phyloP scores from a whole-genome alignment of 1,140 invertebrate species.

The Berghia stephanieae region DNA sequence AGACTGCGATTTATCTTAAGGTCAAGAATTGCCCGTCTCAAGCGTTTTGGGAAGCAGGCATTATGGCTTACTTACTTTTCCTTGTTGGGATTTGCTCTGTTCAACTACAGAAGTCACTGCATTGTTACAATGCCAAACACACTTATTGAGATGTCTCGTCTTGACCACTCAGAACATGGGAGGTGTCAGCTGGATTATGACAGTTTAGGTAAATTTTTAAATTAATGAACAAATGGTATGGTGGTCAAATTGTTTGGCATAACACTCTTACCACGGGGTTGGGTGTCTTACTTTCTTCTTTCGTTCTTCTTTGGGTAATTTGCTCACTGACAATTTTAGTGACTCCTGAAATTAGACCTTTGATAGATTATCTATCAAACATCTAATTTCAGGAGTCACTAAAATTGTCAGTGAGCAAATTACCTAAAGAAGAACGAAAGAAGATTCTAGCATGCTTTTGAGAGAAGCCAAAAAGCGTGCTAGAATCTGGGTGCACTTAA shows the following conservation, averaged over 20 bases:
- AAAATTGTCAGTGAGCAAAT: too few species aligned
- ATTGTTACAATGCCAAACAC: conserved; percentile 46
- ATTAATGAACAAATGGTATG: too few species aligned
- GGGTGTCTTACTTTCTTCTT: too few species aligned
- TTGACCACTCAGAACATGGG: conserved; percentile 38
- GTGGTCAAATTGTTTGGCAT: too few species aligned
- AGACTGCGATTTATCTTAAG: conserved; percentile 7
- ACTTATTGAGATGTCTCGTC: conserved; percentile 37
- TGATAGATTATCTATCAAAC: not conserved
- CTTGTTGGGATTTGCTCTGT: conserved; percentile 45
- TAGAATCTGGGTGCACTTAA: too few species aligned
- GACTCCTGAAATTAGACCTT: not conserved
- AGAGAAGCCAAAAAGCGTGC: too few species aligned
- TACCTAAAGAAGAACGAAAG: too few species aligned
- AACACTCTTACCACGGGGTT: too few species aligned
- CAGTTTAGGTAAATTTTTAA: conserved; percentile 38
- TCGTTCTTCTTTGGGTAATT: not conserved
- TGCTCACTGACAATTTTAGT: not conserved
- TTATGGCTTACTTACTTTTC: conserved; percentile 39
- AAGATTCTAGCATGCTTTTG: too few species aligned
- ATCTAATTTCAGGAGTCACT: too few species aligned
- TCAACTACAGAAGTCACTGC: conserved; percentile 51
- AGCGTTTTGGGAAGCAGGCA: conserved; percentile 19
- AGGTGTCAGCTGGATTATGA: conserved; percentile 43
- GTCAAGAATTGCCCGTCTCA: not conserved